phyloP scores from a whole-genome alignment of 2,113 vertebrate genomes.

The Brachionichthys hirsutus region DNA sequence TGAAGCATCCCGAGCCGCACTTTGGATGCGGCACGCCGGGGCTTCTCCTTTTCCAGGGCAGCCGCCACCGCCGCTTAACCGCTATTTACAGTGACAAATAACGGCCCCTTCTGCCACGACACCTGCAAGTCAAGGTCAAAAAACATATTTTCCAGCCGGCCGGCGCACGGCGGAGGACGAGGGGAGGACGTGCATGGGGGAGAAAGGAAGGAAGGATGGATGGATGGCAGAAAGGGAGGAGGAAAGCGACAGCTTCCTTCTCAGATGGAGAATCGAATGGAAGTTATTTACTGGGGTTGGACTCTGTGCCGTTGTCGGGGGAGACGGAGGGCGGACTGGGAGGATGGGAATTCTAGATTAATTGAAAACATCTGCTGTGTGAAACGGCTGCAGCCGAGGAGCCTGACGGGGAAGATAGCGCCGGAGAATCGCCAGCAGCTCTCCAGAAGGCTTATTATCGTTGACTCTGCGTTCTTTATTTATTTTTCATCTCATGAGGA shows the following conservation, averaged over 20 bases:
- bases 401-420: conserved; percentile 42
- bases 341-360: conserved; percentile 70
- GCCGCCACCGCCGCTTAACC: conserved; percentile 79
- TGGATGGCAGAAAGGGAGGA: conserved; percentile 13
- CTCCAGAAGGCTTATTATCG: conserved; percentile 31
- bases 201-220: conserved; percentile 5
- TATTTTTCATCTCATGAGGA: conserved; percentile 17
- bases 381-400: conserved; percentile 55
- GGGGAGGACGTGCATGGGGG: conserved; percentile 18
- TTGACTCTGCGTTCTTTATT: conserved; percentile 22
- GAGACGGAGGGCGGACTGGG: conserved; percentile 30
- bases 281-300: conserved; percentile 65
- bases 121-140: conserved; percentile 93
- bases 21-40: conserved; percentile 71
- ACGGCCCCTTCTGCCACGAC: conserved; percentile 83
- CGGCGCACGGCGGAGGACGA: conserved; percentile 47
- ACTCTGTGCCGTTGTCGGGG: conserved; percentile 19
- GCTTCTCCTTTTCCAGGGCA: conserved; percentile 83
- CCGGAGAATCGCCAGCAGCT: conserved; percentile 33
- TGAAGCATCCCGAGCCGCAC: conserved; percentile 86
- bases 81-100: conserved; percentile 94
- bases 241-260: conserved; percentile 31
- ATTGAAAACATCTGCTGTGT: conserved; percentile 76
- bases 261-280: conserved; percentile 51
- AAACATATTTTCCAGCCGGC: conserved; percentile 79